phyloP scores from a whole-genome alignment of 2,888 invertebrate species.

The Eristalis tenax region DNA sequence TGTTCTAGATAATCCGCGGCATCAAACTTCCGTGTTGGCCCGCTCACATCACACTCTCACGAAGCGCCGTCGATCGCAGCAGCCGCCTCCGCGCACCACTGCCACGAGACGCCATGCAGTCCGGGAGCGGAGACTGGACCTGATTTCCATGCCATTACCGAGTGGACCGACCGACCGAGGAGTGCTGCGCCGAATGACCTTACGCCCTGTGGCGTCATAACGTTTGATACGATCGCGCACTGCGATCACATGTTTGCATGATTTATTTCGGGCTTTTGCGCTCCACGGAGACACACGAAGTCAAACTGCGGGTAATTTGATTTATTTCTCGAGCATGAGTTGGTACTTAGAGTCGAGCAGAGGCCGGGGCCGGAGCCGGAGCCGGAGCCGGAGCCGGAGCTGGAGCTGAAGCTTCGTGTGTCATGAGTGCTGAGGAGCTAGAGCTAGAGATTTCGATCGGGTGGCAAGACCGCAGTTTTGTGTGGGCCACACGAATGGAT shows the following conservation, averaged over 20 bases:
- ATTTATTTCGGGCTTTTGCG: constrained; percentile 62
- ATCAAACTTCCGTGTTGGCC: constrained; percentile 48
- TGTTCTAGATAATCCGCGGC: constrained; percentile 44
- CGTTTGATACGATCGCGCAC: constrained; percentile 48
- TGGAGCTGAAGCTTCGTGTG: neutral
- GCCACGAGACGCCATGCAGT: constrained; percentile 18
- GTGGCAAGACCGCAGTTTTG: constrained; percentile 3
- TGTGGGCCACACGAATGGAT: constrained; percentile 9
- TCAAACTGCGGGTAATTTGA: constrained; percentile 58
- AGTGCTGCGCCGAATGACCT: constrained; percentile 53
- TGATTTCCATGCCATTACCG: constrained; percentile 50
- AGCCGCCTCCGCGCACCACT: neutral
- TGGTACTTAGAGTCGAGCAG: constrained; percentile 36
- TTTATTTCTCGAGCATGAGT: constrained; percentile 59
- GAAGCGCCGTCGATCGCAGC: constrained; percentile 17
- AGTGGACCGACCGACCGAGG: constrained; percentile 17
- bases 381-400: neutral
- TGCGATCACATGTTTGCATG: constrained; percentile 68
- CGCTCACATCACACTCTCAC: constrained; percentile 59
- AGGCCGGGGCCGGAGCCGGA: neutral
- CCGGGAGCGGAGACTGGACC: constrained; percentile 11
- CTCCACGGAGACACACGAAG: constrained; percentile 43
- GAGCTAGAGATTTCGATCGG: constrained; percentile 53
- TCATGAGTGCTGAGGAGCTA: constrained; percentile 14
- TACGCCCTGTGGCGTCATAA: constrained; percentile 68